Evolutionary conservation across 2,888 invertebrate genomes (phyloP), one percentile per base, ranked within the genome.

Genomic region (Bedellia somnulentella): DNA sequence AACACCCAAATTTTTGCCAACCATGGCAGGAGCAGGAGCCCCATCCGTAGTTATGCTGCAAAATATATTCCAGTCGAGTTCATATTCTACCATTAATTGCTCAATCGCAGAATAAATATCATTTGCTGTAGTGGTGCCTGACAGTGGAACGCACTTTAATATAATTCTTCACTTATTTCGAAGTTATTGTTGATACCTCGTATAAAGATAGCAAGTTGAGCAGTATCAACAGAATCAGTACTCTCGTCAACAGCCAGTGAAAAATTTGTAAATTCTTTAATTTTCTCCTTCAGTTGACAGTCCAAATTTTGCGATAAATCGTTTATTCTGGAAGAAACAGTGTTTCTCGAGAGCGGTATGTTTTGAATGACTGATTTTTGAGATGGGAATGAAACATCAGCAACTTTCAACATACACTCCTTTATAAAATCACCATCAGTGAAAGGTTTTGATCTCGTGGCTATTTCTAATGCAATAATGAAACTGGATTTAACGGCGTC

Each of bases 361-460:
- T 9, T 9, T 18, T 9, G 5, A 18, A 18, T 9, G 5, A 9
- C 18, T 9, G 9, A 5, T 9, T 18, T 18, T 13, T 26, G 26
- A 6, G 26, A 5, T n/a, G 26, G 26, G 26, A 13, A n/a, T n/a
- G n/a, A n/a, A n/a, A 26, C n/a, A 8, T 5, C 5, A 10, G 10
- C n/a, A 10, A 5, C n/a, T 8, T 5, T 10, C 10, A 8, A 5
- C n/a, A 26, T 13, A 14, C 11, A 13, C 6, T 26, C 11, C 14
- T 26, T 26, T 13, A 26, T 14, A 26, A 26, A 26, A 26, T 26
- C 14, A 10, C 26, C 26, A 26, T 26, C 26, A 26, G 4, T 10
- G 26, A 26, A 14, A 14, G 26, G 26, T 10, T 14, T 4, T 13
- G 8, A 9, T 13, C 26, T 10, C 14, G 10, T 26, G 11, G 26